Conservation (phyloP, 1,140 invertebrate genomes). For the Drosophila oshimai region DNA sequence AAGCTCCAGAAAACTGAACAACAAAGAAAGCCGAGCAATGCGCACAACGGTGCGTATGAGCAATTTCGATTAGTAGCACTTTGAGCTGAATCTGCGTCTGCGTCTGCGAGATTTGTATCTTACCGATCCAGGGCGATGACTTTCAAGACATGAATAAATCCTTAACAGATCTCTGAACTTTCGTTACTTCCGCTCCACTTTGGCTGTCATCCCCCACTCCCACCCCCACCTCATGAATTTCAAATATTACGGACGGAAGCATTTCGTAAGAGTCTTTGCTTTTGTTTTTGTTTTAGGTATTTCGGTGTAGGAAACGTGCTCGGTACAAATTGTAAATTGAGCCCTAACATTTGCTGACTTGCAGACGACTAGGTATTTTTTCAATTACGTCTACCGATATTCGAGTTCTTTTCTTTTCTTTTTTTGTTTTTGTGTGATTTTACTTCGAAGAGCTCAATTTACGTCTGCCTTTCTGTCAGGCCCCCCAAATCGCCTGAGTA, state of each 20-base stretch:
- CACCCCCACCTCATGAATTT: conserved; percentile 12
- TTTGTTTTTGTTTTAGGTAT: not conserved
- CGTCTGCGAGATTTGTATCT: conserved; percentile 16
- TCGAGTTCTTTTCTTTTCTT: conserved; percentile 2
- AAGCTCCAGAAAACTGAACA: conserved; percentile 4
- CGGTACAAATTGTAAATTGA: conserved; percentile 15
- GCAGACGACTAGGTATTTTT: conserved; percentile 22
- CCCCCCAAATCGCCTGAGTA: conserved; percentile 43
- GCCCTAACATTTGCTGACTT: conserved; percentile 13
- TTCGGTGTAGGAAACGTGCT: conserved; percentile 11
- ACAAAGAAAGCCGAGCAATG: conserved; percentile 21
- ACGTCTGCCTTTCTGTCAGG: conserved; percentile 41
- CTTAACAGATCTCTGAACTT: conserved; percentile 3
- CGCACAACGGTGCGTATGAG: conserved; percentile 72
- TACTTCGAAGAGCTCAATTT: conserved; percentile 20
- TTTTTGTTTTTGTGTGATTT: not conserved
- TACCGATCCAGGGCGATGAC: conserved; percentile 40
- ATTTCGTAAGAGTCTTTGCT: conserved; percentile 18
- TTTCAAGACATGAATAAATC: conserved; percentile 29
- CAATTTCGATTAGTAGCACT: conserved; percentile 57
- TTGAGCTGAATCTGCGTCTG: not conserved
- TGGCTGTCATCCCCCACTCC: no score
- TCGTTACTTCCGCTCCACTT: conserved; percentile 43
- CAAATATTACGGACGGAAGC: conserved; percentile 14
- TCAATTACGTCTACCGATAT: conserved; percentile 23